Conservation (phyloP, 37 sponge, comb jelly and placozoan genomes). For the Oscarella lobularis region DNA sequence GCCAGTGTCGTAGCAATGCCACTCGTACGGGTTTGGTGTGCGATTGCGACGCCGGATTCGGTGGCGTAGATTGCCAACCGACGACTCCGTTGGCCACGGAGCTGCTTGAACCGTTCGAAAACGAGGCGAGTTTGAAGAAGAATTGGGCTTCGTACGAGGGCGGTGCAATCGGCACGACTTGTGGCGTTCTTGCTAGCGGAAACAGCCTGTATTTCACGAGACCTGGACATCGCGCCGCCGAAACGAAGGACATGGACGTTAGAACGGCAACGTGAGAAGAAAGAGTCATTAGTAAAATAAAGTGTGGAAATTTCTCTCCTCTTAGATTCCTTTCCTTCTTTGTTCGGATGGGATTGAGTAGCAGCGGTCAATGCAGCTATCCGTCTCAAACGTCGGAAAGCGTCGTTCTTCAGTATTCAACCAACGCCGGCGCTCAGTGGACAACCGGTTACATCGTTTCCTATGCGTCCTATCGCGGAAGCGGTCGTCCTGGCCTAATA, state of each 20-base stretch:
- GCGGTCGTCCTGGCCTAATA: neutral
- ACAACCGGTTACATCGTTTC: neutral
- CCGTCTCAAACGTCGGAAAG: neutral
- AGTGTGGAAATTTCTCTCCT: neutral
- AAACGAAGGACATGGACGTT: neutral
- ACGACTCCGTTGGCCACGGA: neutral
- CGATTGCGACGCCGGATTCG: neutral
- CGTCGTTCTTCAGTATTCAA: neutral
- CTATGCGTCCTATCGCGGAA: neutral
- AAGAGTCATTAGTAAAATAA: neutral
- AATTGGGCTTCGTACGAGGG: neutral
- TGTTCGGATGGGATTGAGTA: neutral
- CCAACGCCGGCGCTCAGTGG: neutral
- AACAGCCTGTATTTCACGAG: neutral
- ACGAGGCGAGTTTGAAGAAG: neutral
- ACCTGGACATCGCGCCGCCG: neutral
- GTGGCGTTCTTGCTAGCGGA: neutral
- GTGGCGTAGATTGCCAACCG: neutral
- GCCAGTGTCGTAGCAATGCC: neutral
- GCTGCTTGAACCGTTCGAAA: neutral
- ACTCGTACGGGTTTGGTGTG: neutral
- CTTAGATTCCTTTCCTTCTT: neutral
- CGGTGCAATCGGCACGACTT: neutral
- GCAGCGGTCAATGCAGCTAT: neutral
- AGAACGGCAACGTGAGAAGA: neutral